A percentile compares a stretch with the other conserved stretches of the same genome.
These are phyloP conservation scores for Macrostomum lignano DNA, from an alignment of 1,140 invertebrate genomes.

Conservation along the genomic window DNA sequence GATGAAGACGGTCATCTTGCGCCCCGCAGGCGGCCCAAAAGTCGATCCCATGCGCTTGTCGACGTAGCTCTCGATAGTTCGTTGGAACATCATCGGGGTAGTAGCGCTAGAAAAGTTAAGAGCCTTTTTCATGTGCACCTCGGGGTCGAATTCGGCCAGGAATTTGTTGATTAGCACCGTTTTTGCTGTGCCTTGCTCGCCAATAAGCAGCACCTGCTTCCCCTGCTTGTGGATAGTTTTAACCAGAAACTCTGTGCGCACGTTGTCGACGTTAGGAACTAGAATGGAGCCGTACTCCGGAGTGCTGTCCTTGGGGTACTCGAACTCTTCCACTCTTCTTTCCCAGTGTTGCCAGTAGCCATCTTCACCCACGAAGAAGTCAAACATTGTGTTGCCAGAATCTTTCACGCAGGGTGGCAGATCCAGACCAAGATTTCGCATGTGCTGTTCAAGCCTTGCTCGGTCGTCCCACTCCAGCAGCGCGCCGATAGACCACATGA, in stretches of 20 bases:
- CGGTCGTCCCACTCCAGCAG: neutral
- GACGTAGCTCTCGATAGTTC: slow-evolving; percentile 74
- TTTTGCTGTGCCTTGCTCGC: slow-evolving; percentile 10
- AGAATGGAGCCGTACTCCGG: slow-evolving; percentile 30
- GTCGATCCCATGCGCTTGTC: slow-evolving; percentile 75
- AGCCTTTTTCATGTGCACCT: slow-evolving; percentile 46
- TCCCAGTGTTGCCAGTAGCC: slow-evolving; percentile 70
- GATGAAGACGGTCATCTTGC: slow-evolving; percentile 67
- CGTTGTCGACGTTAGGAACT: slow-evolving; percentile 24
- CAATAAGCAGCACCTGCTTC: slow-evolving; percentile 11
- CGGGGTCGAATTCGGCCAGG: slow-evolving; percentile 55
- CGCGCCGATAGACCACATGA: slow-evolving; percentile 6
- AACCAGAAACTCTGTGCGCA: slow-evolving; percentile 18
- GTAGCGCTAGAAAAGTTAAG: slow-evolving; percentile 87
- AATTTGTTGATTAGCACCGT: slow-evolving; percentile 18
- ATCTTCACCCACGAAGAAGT: slow-evolving; percentile 44
- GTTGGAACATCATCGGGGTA: slow-evolving; percentile 53
- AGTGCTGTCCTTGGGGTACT: slow-evolving; percentile 50
- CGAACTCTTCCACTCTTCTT: slow-evolving; percentile 40
- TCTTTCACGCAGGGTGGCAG: slow-evolving; percentile 42
- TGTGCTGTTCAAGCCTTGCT: slow-evolving; percentile 25
- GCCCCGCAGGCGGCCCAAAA: slow-evolving; percentile 62
- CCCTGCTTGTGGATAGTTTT: slow-evolving; percentile 22
- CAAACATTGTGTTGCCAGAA: slow-evolving; percentile 46
- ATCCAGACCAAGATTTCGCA: slow-evolving; percentile 32